These are phyloP conservation scores for Dicrostonyx torquatus DNA, from an alignment of 2,797 vertebrate genomes.

Conservation along the genomic window DNA sequence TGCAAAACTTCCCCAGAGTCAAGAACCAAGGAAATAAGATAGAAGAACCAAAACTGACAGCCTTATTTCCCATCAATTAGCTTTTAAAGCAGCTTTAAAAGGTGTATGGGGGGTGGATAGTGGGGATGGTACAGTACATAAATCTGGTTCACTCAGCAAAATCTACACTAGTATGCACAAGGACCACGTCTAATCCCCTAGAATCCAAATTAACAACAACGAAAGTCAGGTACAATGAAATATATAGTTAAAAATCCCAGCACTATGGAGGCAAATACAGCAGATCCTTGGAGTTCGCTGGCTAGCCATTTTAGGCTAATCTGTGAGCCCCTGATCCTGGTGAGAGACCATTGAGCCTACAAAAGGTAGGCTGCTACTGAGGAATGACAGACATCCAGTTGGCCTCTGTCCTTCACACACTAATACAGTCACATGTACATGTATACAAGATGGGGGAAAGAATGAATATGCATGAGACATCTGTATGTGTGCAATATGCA, in stretches of 20 bases:
- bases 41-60: constrained; percentile 7
- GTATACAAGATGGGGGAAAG: background rate
- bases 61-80: background rate
- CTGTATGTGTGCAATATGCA: background rate
- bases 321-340: background rate
- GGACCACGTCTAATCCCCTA: background rate
- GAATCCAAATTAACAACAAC: background rate
- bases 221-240: background rate
- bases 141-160: background rate
- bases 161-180: background rate
- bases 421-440: background rate
- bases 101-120: background rate
- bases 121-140: background rate
- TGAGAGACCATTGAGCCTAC: background rate
- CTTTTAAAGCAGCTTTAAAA: background rate
- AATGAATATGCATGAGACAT: background rate
- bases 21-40: constrained; percentile 21
- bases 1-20: constrained; percentile 25
- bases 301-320: background rate
- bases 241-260: background rate
- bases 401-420: background rate
- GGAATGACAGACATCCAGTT: background rate
- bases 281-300: background rate
- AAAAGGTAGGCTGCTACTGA: background rate
- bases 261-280: background rate